Percentiles rank a stretch among this genome's conserved stretches.
phyloP scores from a whole-genome alignment of 2,113 vertebrate species.

The Neogobius melanostomus region DNA sequence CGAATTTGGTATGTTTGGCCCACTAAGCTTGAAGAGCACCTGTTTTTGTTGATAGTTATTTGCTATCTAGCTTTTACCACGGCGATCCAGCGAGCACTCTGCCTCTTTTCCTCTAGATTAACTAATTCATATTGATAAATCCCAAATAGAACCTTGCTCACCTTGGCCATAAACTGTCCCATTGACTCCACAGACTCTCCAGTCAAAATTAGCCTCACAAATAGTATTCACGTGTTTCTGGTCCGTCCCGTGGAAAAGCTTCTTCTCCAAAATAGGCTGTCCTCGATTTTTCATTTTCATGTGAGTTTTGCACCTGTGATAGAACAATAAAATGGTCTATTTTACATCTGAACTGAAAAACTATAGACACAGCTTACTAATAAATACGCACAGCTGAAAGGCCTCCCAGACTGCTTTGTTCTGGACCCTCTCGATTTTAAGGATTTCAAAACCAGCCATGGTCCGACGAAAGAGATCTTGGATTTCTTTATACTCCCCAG shows the following conservation, averaged over 20 bases:
- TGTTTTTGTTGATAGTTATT: too few relatives aligned
- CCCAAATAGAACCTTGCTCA: conserved; percentile 29
- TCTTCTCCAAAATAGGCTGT: conserved; percentile 53
- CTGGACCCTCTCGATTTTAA: conserved; percentile 70
- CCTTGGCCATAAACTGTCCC: conserved; percentile 80
- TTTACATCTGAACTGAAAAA: not conserved
- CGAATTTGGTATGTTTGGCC: too few relatives aligned
- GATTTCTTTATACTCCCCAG: conserved; percentile 59
- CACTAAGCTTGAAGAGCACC: too few relatives aligned
- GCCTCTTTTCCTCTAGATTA: too few relatives aligned
- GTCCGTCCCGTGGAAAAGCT: conserved; percentile 79
- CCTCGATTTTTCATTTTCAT: conserved; percentile 76
- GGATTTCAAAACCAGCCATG: conserved; percentile 58
- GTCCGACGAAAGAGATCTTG: conserved; percentile 64
- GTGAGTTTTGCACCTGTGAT: conserved; percentile 78
- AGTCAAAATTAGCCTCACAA: conserved; percentile 81
- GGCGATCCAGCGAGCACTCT: too few relatives aligned
- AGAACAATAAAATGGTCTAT: not conserved
- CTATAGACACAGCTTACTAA: not conserved
- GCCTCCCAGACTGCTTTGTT: conserved; percentile 75
- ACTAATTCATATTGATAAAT: too few relatives aligned
- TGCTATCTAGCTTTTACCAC: too few relatives aligned
- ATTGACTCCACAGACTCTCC: conserved; percentile 78
- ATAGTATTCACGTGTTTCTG: conserved; percentile 54
- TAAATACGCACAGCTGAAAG: conserved; percentile 69